Base-by-base conservation (phyloP, 2,888 invertebrate genomes). In the Hypena proboscidalis region DNA sequence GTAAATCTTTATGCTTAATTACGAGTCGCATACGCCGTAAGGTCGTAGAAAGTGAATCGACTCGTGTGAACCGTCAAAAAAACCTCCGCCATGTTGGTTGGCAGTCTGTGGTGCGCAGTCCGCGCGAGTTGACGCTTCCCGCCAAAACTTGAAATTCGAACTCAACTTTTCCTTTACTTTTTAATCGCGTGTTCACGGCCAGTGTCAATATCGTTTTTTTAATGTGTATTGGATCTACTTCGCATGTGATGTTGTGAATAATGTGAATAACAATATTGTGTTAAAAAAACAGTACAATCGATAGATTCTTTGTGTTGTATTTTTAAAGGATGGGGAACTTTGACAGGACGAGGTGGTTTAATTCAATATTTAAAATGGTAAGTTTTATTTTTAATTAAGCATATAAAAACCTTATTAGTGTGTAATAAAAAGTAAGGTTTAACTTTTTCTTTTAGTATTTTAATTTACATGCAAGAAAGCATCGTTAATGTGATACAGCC, bases 31-130 rank as follows among this genome's bases (percentile, higher is more conserved):
- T 81, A 86, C 84, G 85, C 82, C 80, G 81, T 90, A 90, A 90
- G 90, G 90, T 90, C 90, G 89, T 90, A 90, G 90, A 90, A 90
- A 90, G 90, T 90, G 89, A 90, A 89, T 88, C 82, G 90, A 80
- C 88, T 86, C 80, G 87, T 89, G 90, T 90, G 90, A 90, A 89
- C 87, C 83, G 83, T 86, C 89, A 85, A 89, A 90, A 87, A 88
- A 89, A 82, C 48, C 58, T 63, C 84, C 85, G 85, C 89, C 88
- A 87, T 90, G 80, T 89, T 88, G 82, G 80, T 89, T 88, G 82
- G 74, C 86, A 90, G 90, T 90, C 86, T 80, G 79, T 82, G 81
- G 83, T 78, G 87, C 84, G 86, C 81, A 70, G 83, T 63, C 74
- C 70, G 84, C 80, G 80, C 82, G 77, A 83, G 63, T 78, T 64